Conservation (phyloP, 2,113 vertebrate genomes). For the Rafetus swinhoei region DNA sequence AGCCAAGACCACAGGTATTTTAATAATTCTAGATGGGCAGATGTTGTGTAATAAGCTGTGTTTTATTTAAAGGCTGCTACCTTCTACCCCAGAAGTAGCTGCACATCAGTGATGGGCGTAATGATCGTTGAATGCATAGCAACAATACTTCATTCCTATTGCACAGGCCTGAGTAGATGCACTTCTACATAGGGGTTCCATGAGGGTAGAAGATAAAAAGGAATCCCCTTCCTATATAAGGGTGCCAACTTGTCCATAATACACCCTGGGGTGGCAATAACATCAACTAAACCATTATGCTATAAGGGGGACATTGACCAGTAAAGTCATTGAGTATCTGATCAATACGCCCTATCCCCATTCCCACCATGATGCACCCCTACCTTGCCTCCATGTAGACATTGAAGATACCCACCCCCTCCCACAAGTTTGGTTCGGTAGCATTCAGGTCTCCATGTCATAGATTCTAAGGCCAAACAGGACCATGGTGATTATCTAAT, state of each 20-base stretch:
- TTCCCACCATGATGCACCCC: fast-evolving
- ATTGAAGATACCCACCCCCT: not conserved
- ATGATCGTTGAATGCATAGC: not conserved
- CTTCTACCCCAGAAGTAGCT: not conserved
- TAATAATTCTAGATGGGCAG: not conserved
- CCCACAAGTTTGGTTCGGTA: not conserved
- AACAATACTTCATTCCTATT: not conserved
- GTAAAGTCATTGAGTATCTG: not conserved
- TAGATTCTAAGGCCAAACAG: no score
- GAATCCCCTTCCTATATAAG: not conserved
- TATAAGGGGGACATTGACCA: no score
- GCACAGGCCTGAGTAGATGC: fast-evolving
- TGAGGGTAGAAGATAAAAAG: not conserved
- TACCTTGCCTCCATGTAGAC: fast-evolving
- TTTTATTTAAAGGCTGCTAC: not conserved
- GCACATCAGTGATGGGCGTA: fast-evolving
- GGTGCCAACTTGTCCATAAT: not conserved
- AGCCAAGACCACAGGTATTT: not conserved
- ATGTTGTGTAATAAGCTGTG: not conserved
- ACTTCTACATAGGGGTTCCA: not conserved
- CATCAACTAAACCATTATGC: not conserved
- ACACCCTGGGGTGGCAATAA: not conserved
- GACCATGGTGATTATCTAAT: no score
- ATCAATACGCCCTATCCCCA: not conserved
- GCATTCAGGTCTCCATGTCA: not conserved